Percentiles rank a stretch among this genome's conserved stretches.
Conservation (phyloP, 2,797 vertebrate genomes). For the Champsocephalus gunnari region DNA sequence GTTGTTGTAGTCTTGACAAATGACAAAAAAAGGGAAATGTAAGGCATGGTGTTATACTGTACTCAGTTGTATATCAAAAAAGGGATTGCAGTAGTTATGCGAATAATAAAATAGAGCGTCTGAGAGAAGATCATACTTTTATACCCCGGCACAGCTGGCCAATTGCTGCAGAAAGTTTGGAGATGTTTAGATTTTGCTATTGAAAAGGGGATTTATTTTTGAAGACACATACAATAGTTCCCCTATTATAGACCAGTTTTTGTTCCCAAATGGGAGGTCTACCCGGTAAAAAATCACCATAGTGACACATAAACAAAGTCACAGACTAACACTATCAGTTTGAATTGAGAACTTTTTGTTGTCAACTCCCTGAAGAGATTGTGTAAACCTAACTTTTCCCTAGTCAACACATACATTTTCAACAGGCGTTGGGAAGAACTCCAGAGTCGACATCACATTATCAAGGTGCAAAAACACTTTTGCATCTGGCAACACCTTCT, state of each 20-base stretch:
- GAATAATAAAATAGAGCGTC: background rate
- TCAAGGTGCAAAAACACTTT: slow-evolving; percentile 52
- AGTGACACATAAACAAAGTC: background rate
- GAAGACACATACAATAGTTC: background rate
- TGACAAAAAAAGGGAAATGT: slow-evolving; percentile 8
- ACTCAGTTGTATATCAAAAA: background rate
- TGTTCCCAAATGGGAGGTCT: background rate
- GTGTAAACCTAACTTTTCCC: background rate
- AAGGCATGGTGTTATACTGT: background rate
- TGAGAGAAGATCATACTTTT: background rate
- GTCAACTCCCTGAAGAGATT: slow-evolving; percentile 3
- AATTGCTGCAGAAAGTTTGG: no score
- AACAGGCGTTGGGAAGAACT: slow-evolving; percentile 36
- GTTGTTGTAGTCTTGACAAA: background rate
- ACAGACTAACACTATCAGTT: background rate
- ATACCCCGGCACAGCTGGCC: background rate
- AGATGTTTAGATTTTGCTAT: background rate
- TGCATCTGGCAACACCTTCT: slow-evolving; percentile 52
- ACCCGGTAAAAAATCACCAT: background rate
- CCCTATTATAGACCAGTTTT: background rate
- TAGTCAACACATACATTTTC: background rate
- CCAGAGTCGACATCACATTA: slow-evolving; percentile 36
- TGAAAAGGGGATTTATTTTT: background rate
- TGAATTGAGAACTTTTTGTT: slow-evolving; percentile 10
- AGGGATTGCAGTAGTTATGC: background rate